Evolutionary conservation across 2,888 invertebrate species (phyloP).

Genomic region (Troides aeacus): DNA sequence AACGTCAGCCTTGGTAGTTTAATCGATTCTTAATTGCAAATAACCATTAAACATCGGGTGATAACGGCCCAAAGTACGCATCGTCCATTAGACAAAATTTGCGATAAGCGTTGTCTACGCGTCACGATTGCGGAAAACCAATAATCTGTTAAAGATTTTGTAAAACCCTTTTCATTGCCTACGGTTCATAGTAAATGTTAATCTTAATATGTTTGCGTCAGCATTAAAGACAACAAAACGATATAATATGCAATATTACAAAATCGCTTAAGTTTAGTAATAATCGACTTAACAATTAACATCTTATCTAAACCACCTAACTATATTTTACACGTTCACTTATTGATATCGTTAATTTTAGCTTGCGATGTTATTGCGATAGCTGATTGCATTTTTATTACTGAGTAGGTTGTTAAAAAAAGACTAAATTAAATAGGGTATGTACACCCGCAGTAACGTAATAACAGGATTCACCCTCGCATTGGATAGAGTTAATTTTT

Average conservation of each 20-base stretch:
- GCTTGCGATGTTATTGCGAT: conserved; percentile 22
- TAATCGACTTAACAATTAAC: conserved; percentile 23
- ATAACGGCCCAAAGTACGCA: conserved; percentile 64
- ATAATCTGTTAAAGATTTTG: conserved; percentile 8
- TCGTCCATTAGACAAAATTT: conserved; percentile 52
- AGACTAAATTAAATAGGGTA: conserved; percentile 11
- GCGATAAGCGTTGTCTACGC: conserved; percentile 49
- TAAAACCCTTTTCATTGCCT: conserved; percentile 2
- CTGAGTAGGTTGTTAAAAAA: neutral
- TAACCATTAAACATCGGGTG: conserved; percentile 63
- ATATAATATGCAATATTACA: conserved; percentile 22
- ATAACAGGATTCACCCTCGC: conserved; percentile 69
- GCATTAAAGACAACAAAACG: neutral
- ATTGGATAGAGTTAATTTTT: conserved; percentile 53
- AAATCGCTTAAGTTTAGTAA: conserved; percentile 15
- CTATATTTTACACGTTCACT: conserved; percentile 12
- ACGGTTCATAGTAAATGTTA: neutral
- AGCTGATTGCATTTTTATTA: conserved; percentile 4
- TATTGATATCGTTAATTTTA: conserved; percentile 20
- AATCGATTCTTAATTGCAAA: conserved; percentile 78
- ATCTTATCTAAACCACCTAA: conserved; percentile 15
- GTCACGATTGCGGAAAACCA: conserved; percentile 28
- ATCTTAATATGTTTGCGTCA: neutral
- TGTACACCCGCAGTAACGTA: conserved; percentile 43
- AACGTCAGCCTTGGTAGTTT: conserved; percentile 66